Base-by-base conservation (phyloP, 2,888 invertebrate species). In the Drosophila acutilabella region DNA sequence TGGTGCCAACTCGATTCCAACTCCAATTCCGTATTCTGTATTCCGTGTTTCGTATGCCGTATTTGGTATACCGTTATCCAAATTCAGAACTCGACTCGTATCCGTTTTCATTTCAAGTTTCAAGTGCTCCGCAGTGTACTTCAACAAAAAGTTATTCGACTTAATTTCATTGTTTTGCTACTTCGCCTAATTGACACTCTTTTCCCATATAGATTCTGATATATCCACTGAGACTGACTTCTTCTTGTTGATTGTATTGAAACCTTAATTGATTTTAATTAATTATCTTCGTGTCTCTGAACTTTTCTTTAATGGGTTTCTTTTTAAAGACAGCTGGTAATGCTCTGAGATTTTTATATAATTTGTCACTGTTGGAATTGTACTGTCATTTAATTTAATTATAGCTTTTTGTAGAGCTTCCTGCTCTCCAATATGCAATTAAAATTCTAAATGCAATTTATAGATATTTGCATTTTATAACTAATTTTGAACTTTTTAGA, bases 181-280 rank as follows among this genome's bases (percentile, higher is more conserved):
- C 68, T 72, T 40, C 5, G 42, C 42, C 52, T 68, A 72, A 75
- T 75, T 78, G 74, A 73, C 68, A 73, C 53, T 41, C 11, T 64
- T 59, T 57, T 47, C 11, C 33, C 13, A 30, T 59, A 3, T 26
- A 42, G 30, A 42, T 18, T 30, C 30, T 30, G 50, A 18, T 48
- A 10, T 42, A 38, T 36, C 38, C 14, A 47, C 38, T 57, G 38
- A 20, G 10, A 53, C 42, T 23, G 54, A 2, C 30, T 8, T 30
- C 30, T 8, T 44, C 42, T 42, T 41, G 18, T 54, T 33, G 1
- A 3, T 7, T 36, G 23, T 36, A 23, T 36, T 20, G 20, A 45
- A 42, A 42, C 30, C 44, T 56, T 45, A 23, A 56, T 20, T 36
- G 45, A 20, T 33, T 36, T 56, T 33, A 36, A 36, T 56, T 56